These are phyloP conservation scores for Drosophila percnosoma DNA, from an alignment of 2,888 invertebrate genomes.

Conservation along the genomic window DNA sequence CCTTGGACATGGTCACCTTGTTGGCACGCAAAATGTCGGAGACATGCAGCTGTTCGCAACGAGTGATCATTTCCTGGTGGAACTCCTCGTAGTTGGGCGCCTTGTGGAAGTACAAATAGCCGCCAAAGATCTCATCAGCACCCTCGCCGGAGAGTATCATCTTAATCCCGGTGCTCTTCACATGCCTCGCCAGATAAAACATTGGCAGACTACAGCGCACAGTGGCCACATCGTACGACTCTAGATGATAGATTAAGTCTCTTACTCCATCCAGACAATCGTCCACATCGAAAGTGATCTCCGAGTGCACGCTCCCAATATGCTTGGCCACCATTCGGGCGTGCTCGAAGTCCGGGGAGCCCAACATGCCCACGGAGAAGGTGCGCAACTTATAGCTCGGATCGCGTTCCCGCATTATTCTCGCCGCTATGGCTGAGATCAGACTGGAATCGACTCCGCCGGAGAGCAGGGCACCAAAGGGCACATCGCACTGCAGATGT, in stretches of 20 bases:
- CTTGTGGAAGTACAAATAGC: conserved; percentile 96
- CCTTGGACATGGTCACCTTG: conserved; percentile 89
- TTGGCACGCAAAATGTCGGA: conserved; percentile 93
- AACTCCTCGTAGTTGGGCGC: conserved; percentile 90
- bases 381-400: conserved; percentile 86
- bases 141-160: conserved; percentile 97
- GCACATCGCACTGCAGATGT: conserved; percentile 82
- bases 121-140: conserved; percentile 97
- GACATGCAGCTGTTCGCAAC: conserved; percentile 90
- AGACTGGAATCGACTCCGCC: conserved; percentile 83
- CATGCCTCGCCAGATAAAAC: conserved; percentile 92
- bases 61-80: conserved; percentile 89
- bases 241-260: conserved; percentile 93
- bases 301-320: conserved; percentile 95
- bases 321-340: conserved; percentile 93
- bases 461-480: conserved; percentile 78
- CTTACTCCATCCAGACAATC: conserved; percentile 89
- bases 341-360: conserved; percentile 94
- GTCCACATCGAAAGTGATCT: conserved; percentile 92
- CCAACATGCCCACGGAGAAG: conserved; percentile 95
- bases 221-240: conserved; percentile 87
- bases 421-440: conserved; percentile 80
- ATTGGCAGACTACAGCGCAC: conserved; percentile 86
- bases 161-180: conserved; percentile 92
- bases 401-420: conserved; percentile 69